Evolutionary conservation across 2,888 invertebrate genomes (phyloP), one percentile per base, ranked within the genome.

Genomic region (Oxyteleia sp.): DNA sequence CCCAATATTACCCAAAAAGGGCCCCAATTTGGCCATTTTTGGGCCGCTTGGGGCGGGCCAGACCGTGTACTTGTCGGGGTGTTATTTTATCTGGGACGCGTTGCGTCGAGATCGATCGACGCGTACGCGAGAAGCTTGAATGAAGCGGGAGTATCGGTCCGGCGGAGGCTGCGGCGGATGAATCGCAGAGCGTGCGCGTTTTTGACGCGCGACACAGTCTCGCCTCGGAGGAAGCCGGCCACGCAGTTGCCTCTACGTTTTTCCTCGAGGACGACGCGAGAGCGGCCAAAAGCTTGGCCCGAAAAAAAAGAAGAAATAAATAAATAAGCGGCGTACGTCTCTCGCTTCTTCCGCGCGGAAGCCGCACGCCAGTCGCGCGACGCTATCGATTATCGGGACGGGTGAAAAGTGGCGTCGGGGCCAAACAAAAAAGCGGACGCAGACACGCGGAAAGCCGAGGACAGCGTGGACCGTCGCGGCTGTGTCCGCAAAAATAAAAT

Each of bases 71-170:
- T 2, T 4, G 1, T 38, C 38, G n/a, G 51, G 64, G 59, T 38
- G 26, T 57, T 45, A 38, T 38, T 38, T 61, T 57, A 72, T 72
- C 49, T 51, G 29, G 72, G 80, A 57, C 51, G 59, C 76, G 76
- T 59, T 57, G 64, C 59, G 78, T 72, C 41, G 43, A 78, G 68
- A 82, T 82, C 82, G 82, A 82, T 82, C 72, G 78, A 59, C 53
- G 55, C 51, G 61, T 59, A 63, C 38, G 63, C 57, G 76, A 49
- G 75, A 71, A 74, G 74, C 74, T 79, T 83, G 83, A 83, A 83
- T 83, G 79, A 79, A 83, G 66, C 79, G 74, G 79, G 79, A 68
- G 74, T 79, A 72, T 74, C 57, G 83, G 82, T 82, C 82, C 82
- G 51, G 76, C 68, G 72, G 83, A 83, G 69, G 74, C 79, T 83